Percentiles rank a stretch among this genome's conserved stretches.
phyloP scores from a whole-genome alignment of 2,797 vertebrate species.

The Pseudopleuronectes americanus region DNA sequence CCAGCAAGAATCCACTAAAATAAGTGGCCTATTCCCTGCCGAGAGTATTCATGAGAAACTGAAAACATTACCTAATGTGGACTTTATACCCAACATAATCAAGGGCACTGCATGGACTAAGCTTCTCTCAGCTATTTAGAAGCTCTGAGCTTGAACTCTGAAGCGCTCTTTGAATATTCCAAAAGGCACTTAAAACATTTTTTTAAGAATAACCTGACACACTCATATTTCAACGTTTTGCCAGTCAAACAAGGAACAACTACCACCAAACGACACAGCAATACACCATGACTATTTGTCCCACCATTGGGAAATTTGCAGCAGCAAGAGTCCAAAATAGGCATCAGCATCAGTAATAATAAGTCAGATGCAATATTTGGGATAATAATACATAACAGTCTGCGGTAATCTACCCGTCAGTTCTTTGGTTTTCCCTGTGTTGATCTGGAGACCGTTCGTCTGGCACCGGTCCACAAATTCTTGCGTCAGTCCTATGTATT shows the following conservation, averaged over 20 bases:
- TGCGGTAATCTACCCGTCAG: too few relatives aligned
- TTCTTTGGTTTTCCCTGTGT: too few relatives aligned
- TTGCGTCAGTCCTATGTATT: too few relatives aligned
- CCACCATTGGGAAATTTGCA: too few relatives aligned
- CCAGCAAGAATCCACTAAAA: slow-evolving; percentile 31
- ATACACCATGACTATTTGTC: too few relatives aligned
- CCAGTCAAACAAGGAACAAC: slow-evolving; percentile 33
- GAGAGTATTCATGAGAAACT: slow-evolving; percentile 24
- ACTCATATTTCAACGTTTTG: slow-evolving; percentile 37
- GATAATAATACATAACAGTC: too few relatives aligned
- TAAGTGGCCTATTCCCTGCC: background rate
- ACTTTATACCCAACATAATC: slow-evolving; percentile 29
- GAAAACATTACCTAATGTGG: slow-evolving; percentile 42
- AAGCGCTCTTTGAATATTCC: slow-evolving; percentile 50
- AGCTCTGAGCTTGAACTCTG: slow-evolving; percentile 45
- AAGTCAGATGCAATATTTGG: too few relatives aligned
- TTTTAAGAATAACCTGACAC: slow-evolving; percentile 33
- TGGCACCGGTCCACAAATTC: too few relatives aligned
- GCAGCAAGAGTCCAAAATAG: too few relatives aligned
- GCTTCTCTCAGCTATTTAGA: slow-evolving; percentile 36
- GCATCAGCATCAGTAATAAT: too few relatives aligned
- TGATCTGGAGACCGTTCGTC: too few relatives aligned
- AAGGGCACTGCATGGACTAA: slow-evolving; percentile 8
- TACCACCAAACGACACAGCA: background rate
- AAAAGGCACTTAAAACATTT: slow-evolving; percentile 43